phyloP scores from a whole-genome alignment of 2,888 invertebrate genomes.

The Ceraclea dissimilis region DNA sequence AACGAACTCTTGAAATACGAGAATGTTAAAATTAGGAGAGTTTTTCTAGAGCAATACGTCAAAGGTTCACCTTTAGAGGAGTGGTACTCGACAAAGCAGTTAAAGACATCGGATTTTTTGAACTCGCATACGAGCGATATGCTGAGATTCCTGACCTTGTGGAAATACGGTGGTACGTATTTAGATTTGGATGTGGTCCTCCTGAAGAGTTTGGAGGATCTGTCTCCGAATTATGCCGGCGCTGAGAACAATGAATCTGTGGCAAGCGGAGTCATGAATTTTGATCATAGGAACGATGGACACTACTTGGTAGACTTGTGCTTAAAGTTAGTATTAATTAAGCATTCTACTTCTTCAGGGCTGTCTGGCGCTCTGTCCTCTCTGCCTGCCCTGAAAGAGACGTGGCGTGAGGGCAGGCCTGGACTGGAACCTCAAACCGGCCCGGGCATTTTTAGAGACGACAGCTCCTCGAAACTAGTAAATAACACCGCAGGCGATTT shows the following conservation, averaged over 20 bases:
- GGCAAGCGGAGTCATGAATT: conserved; percentile 61
- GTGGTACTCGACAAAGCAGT: conserved; percentile 41
- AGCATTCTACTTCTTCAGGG: too few relatives aligned
- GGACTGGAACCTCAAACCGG: too few relatives aligned
- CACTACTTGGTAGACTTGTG: conserved; percentile 51
- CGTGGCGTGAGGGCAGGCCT: too few relatives aligned
- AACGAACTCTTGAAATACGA: conserved; percentile 37
- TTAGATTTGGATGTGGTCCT: conserved; percentile 69
- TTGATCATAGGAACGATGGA: conserved; percentile 47
- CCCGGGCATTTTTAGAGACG: too few relatives aligned
- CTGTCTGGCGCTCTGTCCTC: too few relatives aligned
- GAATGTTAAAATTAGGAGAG: conserved; percentile 45
- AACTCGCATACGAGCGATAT: conserved; percentile 58
- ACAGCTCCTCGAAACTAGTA: too few relatives aligned
- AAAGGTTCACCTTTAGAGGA: conserved; percentile 50
- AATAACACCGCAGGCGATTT: too few relatives aligned
- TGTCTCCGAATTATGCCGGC: conserved; percentile 54
- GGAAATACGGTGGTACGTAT: conserved; percentile 72
- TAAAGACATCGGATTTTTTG: conserved; percentile 49
- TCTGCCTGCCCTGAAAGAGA: too few relatives aligned
- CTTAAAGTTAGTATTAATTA: conserved; percentile 30
- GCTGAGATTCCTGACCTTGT: conserved; percentile 57
- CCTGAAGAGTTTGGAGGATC: conserved; percentile 47
- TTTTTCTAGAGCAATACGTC: conserved; percentile 46
- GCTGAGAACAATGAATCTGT: conserved; percentile 51